These are phyloP conservation scores for Leuciscus idus DNA, from an alignment of 2,113 vertebrate species.

Conservation along the genomic window DNA sequence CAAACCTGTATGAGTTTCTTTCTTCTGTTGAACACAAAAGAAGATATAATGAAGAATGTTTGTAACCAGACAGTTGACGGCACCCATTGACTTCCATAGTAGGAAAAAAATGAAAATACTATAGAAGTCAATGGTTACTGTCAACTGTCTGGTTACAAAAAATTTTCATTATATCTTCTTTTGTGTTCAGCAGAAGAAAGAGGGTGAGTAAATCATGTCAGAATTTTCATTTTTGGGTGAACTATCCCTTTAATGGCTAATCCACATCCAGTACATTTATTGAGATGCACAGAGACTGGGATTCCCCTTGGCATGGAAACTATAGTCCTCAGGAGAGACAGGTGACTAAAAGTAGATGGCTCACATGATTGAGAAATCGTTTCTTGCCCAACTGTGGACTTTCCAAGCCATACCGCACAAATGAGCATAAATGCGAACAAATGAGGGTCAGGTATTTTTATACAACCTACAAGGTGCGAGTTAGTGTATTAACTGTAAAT, in stretches of 20 bases:
- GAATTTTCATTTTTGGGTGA: too few species aligned
- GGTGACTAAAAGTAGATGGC: slow-evolving; percentile 28
- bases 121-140: too few species aligned
- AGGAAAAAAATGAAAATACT: too few species aligned
- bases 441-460: slow-evolving; percentile 38
- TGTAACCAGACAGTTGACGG: too few species aligned
- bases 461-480: background rate
- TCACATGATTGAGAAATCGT: slow-evolving; percentile 34
- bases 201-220: too few species aligned
- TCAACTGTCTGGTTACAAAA: too few species aligned
- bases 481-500: slow-evolving; percentile 19
- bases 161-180: too few species aligned
- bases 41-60: too few species aligned
- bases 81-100: too few species aligned
- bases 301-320: slow-evolving; percentile 23
- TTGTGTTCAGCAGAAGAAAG: too few species aligned
- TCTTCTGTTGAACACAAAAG: too few species aligned
- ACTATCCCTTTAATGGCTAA: background rate
- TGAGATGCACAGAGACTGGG: slow-evolving; percentile 23
- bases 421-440: slow-evolving; percentile 1
- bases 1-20: too few species aligned
- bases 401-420: slow-evolving; percentile 39
- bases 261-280: background rate
- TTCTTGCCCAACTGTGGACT: slow-evolving; percentile 56
- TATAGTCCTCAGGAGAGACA: slow-evolving; percentile 37